These are phyloP conservation scores for Epizoanthus ramosus DNA, from an alignment of 92 coral and sea anemone species.

Conservation along the genomic window DNA sequence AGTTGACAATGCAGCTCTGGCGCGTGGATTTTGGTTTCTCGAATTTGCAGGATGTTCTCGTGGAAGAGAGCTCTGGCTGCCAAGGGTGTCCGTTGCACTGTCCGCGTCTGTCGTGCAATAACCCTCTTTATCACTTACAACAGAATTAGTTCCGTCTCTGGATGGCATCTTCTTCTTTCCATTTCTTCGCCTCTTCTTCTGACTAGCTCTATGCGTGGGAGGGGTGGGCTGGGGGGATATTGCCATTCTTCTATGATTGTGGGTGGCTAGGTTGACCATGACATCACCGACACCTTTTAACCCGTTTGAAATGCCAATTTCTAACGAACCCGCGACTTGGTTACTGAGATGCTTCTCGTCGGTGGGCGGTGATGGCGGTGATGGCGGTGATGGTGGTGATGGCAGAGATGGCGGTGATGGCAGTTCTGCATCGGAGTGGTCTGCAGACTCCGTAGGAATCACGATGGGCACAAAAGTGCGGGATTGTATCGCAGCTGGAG, in stretches of 20 bases:
- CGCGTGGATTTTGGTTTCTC: constrained; percentile 16
- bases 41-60: constrained; percentile 35
- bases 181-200: constrained; percentile 58
- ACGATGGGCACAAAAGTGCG: background rate
- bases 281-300: constrained; percentile 83
- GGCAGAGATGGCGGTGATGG: constrained; percentile 50
- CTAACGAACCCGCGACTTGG: constrained; percentile 8
- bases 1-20: constrained; percentile 7
- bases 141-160: constrained; percentile 52
- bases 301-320: constrained; percentile 76
- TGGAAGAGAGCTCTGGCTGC: constrained; percentile 2
- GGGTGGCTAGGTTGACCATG: constrained; percentile 87
- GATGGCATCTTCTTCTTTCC: constrained; percentile 40
- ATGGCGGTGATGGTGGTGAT: constrained; percentile 56
- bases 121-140: constrained; percentile 64
- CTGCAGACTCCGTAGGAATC: constrained; percentile 19
- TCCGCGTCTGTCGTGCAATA: constrained; percentile 77
- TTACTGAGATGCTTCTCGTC: constrained; percentile 35
- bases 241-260: constrained; percentile 92
- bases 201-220: constrained; percentile 62
- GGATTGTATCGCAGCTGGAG: background rate
- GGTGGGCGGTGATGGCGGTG: constrained; percentile 49
- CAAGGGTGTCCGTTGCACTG: constrained; percentile 55
- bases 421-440: constrained; percentile 45
- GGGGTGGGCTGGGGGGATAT: constrained; percentile 86